Evolutionary conservation across 2,888 invertebrate species (phyloP), one percentile per base, ranked within the genome.

Genomic region (Esperia sulphurella): DNA sequence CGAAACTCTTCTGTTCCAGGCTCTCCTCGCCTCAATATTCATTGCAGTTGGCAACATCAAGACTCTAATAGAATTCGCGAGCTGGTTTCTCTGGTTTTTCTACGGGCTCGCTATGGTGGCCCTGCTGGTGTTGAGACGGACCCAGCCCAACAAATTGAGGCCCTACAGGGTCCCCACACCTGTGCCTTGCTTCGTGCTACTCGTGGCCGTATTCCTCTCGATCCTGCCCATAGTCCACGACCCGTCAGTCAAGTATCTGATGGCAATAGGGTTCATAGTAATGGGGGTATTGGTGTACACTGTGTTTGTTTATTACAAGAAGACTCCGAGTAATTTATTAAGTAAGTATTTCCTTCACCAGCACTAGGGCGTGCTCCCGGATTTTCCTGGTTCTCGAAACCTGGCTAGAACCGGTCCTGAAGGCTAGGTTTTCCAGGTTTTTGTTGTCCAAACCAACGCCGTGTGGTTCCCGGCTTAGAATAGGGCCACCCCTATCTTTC

Each of bases 61-160:
- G 43, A 92, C 92, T 1, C 87, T 97, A 10, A 96, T 97, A 57
- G 95, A 96, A 64, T 95, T 96, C 72, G 95, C 95, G 40, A 96
- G 95, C 74, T 96, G 96, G 88, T 92, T 96, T 54, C 94, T 95
- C 14, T 97, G 96, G 96, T 92, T 96, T 52, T 96, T 96, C 82
- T 97, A 96, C 74, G 96, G 96, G 0, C 78, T 93, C 0, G 95
- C 96, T 0, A 95, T 96, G 94, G 90, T 95, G 0, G 93, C 96
- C 0, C 83, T 97, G 13, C 75, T 97, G 33, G 91, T 95, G 0
- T 83, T 97, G 65, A 79, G 96, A 42, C 92, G 78, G 62, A 95
- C 94, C 0, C 93, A 92, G 68, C 91, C 93, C 4, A 78, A 94
- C 51, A 91, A 90, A 21, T 91, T 89, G 0, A 87, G 96, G 49